Conservation (phyloP, 2,888 invertebrate genomes). For the Campopleginae sp. region DNA sequence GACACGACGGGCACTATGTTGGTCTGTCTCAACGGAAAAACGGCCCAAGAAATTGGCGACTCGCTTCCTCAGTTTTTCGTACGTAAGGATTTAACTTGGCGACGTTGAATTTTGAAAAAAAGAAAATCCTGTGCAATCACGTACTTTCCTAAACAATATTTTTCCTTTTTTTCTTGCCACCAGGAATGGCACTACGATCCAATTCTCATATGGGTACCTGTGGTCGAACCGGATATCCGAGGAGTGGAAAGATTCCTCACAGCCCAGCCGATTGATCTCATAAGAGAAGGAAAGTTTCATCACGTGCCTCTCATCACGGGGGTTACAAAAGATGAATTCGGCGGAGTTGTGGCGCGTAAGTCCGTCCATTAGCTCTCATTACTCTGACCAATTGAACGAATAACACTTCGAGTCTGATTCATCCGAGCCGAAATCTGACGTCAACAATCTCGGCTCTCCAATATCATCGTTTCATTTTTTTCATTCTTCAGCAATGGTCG, state of each 20-base stretch:
- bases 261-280: slow-evolving; percentile 86
- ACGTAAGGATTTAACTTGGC: slow-evolving; percentile 20
- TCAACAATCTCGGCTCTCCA: background rate
- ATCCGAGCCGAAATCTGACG: background rate
- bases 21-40: slow-evolving; percentile 86
- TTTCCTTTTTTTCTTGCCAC: slow-evolving; percentile 29
- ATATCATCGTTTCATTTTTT: background rate
- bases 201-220: slow-evolving; percentile 86
- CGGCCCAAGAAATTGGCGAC: slow-evolving; percentile 69
- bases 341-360: slow-evolving; percentile 87
- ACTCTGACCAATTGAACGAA: background rate
- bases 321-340: slow-evolving; percentile 89
- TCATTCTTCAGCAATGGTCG: slow-evolving; percentile 47
- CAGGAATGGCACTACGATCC: slow-evolving; percentile 86
- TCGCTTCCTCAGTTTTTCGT: slow-evolving; percentile 68
- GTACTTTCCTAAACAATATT: background rate
- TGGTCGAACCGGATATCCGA: slow-evolving; percentile 87
- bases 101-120: background rate
- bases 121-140: background rate
- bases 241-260: slow-evolving; percentile 88
- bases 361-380: background rate
- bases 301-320: slow-evolving; percentile 88
- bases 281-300: slow-evolving; percentile 86
- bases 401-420: background rate
- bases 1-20: slow-evolving; percentile 85